Conservation (phyloP, 1,140 invertebrate species). For the Temnothorax nylanderi region DNA sequence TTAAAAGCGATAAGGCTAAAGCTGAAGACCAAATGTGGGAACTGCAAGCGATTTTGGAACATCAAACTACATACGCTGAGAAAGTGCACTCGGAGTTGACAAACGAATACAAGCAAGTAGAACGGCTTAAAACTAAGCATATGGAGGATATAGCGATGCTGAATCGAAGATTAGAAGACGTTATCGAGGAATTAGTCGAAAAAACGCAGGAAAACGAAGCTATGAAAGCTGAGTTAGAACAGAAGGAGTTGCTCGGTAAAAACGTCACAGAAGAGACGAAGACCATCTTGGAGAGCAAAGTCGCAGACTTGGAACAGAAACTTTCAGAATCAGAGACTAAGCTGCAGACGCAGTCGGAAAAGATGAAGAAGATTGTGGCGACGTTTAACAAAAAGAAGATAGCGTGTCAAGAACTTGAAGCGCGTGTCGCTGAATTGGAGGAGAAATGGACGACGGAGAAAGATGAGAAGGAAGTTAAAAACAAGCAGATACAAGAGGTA, state of each 20-base stretch:
- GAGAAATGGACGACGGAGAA: constrained; percentile 78
- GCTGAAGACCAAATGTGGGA: constrained; percentile 80
- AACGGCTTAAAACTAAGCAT: constrained; percentile 82
- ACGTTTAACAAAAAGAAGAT: constrained; percentile 90
- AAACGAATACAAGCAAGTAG: constrained; percentile 83
- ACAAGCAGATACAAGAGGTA: constrained; percentile 76
- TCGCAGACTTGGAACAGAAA: constrained; percentile 77
- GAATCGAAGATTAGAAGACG: constrained; percentile 74
- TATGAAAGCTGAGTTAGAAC: constrained; percentile 71
- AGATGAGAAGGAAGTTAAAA: constrained; percentile 79
- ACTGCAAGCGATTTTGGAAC: constrained; percentile 76
- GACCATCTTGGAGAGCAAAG: constrained; percentile 68
- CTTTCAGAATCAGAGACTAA: constrained; percentile 73
- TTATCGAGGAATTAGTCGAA: constrained; percentile 74
- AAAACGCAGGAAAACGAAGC: constrained; percentile 75
- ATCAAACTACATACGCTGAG: constrained; percentile 78
- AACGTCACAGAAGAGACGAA: constrained; percentile 74
- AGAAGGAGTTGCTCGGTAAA: constrained; percentile 63
- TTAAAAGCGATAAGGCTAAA: constrained; percentile 74
- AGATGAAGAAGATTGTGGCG: constrained; percentile 91
- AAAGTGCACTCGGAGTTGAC: constrained; percentile 83
- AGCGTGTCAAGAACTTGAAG: constrained; percentile 88
- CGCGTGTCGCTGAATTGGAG: constrained; percentile 77
- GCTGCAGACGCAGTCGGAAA: constrained; percentile 86
- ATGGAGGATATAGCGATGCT: constrained; percentile 76